phyloP scores from a whole-genome alignment of 2,113 vertebrate species.

The Cephalophus harveyi region DNA sequence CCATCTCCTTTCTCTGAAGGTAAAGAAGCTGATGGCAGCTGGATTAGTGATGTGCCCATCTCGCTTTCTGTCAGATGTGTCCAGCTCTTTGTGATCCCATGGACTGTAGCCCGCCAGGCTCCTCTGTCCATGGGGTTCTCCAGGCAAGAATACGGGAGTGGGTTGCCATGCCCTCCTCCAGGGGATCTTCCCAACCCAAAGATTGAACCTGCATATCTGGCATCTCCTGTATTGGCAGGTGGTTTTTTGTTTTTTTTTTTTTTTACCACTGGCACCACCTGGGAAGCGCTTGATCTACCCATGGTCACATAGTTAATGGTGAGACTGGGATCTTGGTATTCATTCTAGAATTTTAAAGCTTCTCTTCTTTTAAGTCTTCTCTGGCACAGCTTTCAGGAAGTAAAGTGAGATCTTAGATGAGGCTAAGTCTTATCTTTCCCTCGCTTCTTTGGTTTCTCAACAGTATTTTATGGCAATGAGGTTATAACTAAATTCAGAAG shows the following conservation, averaged over 20 bases:
- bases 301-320: neutral
- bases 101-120: neutral
- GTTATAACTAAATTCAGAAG: neutral
- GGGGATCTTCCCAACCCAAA: neutral
- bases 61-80: neutral
- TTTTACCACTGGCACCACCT: neutral
- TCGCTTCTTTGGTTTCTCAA: neutral
- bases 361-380: too few species aligned
- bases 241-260: neutral
- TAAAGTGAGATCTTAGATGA: neutral
- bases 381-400: neutral
- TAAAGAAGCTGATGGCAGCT: neutral
- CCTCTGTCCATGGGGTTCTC: neutral
- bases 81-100: neutral
- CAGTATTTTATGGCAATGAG: neutral
- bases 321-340: neutral
- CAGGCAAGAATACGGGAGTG: neutral
- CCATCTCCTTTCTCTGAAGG: neutral
- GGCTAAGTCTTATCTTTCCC: neutral
- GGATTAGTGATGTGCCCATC: neutral
- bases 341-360: neutral
- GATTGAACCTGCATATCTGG: neutral
- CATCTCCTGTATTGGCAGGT: neutral
- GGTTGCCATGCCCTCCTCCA: neutral
- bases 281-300: neutral